phyloP scores from a whole-genome alignment of 2,797 vertebrate genomes.

The Anas flavirostris region DNA sequence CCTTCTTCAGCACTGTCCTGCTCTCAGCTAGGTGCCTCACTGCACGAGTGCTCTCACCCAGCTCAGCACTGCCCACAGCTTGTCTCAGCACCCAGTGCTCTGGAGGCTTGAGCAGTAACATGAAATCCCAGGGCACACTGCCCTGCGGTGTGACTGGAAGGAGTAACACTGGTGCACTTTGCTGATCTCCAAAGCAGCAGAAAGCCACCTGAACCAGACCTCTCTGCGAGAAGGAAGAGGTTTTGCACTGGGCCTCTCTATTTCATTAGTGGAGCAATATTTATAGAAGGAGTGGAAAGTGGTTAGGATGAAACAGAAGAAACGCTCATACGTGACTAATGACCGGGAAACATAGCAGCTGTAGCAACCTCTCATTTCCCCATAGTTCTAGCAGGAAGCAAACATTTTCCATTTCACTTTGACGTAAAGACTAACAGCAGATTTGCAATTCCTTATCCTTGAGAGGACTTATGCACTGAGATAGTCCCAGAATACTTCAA shows the following conservation, averaged over 20 bases:
- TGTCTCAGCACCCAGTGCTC: neutral
- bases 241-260: neutral
- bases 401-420: neutral
- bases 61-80: neutral
- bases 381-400: neutral
- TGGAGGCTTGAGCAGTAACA: neutral
- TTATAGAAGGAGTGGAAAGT: neutral
- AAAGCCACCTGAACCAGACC: neutral
- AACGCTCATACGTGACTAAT: neutral
- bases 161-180: fast-evolving
- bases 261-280: neutral
- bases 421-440: neutral
- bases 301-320: neutral
- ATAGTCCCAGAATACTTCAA: neutral
- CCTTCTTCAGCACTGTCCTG: neutral
- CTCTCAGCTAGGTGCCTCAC: neutral
- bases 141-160: neutral
- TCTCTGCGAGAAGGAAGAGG: neutral
- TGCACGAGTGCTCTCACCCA: neutral
- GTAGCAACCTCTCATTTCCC: neutral
- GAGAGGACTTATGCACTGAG: neutral
- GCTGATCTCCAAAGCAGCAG: neutral
- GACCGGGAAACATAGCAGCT: neutral
- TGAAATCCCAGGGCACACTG: neutral
- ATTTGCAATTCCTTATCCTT: neutral